These are phyloP conservation scores for Tetramorium alpestre DNA, from an alignment of 1,140 invertebrate genomes.

Conservation along the genomic window DNA sequence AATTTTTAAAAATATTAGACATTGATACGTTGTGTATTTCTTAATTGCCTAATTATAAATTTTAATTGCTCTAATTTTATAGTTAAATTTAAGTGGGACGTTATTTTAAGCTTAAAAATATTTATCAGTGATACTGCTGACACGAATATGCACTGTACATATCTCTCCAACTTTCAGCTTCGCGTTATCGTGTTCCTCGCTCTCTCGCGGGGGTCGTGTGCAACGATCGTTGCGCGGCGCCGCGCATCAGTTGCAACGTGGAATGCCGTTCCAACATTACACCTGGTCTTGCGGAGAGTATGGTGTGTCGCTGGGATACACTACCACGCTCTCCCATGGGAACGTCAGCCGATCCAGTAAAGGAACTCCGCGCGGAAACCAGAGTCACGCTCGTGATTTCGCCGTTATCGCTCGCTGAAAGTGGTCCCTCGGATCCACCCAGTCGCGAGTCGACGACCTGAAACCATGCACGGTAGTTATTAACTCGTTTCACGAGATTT, in stretches of 20 bases:
- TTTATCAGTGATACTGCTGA: neutral
- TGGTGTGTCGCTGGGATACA: conserved; percentile 55
- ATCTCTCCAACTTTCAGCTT: conserved; percentile 8
- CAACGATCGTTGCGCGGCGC: conserved; percentile 58
- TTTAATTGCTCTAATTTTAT: neutral
- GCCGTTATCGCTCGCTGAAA: conserved; percentile 69
- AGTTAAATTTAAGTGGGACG: neutral
- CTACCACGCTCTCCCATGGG: conserved; percentile 62
- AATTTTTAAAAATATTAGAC: neutral
- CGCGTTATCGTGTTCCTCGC: conserved; percentile 61
- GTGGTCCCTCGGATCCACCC: conserved; percentile 58
- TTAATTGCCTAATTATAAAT: neutral
- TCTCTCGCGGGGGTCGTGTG: conserved; percentile 69
- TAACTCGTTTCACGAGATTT: conserved; percentile 52
- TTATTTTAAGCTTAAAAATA: neutral
- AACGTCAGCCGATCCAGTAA: conserved; percentile 67
- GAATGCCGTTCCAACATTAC: conserved; percentile 71
- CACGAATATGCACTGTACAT: neutral
- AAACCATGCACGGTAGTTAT: conserved; percentile 38
- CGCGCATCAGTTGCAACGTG: conserved; percentile 72
- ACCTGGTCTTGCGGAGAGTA: conserved; percentile 69
- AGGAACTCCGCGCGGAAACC: conserved; percentile 66
- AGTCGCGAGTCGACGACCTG: conserved; percentile 49
- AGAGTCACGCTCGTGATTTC: conserved; percentile 70
- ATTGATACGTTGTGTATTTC: neutral